These are phyloP conservation scores for Corynorhinus townsendii DNA, from an alignment of 2,113 vertebrate species.

Conservation along the genomic window DNA sequence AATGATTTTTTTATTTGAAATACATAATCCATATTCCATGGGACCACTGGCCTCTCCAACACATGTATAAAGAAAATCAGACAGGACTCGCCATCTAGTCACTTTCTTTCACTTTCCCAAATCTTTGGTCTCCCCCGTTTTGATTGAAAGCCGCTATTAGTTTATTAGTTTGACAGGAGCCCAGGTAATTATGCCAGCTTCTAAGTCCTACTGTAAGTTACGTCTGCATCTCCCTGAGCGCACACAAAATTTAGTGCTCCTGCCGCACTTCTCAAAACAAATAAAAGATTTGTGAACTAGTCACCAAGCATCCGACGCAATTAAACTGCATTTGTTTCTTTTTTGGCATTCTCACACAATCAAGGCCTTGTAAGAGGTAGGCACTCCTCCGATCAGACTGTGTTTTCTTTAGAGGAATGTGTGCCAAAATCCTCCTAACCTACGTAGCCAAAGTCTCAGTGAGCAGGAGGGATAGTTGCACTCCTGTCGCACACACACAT, in stretches of 20 bases:
- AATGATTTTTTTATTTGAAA: not conserved
- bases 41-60: not conserved
- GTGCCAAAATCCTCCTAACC: constrained; percentile 80
- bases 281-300: constrained; percentile 85
- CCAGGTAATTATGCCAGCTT: constrained; percentile 79
- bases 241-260: constrained; percentile 81
- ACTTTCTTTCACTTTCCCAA: constrained; percentile 66
- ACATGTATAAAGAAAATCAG: not conserved
- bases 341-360: constrained; percentile 80
- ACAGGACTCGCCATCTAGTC: constrained; percentile 65
- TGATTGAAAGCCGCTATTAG: constrained; percentile 81
- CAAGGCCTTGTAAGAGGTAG: constrained; percentile 80
- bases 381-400: constrained; percentile 75
- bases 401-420: constrained; percentile 83
- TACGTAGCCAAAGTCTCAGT: constrained; percentile 78
- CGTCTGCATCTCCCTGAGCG: constrained; percentile 73
- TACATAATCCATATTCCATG: not conserved
- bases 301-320: constrained; percentile 84
- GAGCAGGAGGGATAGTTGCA: constrained; percentile 76
- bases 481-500: not conserved
- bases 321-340: constrained; percentile 87
- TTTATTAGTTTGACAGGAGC: constrained; percentile 82
- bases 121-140: constrained; percentile 75
- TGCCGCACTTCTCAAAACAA: constrained; percentile 84
- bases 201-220: constrained; percentile 74